phyloP scores from a whole-genome alignment of 2,888 invertebrate species.

The Drosophila dives region DNA sequence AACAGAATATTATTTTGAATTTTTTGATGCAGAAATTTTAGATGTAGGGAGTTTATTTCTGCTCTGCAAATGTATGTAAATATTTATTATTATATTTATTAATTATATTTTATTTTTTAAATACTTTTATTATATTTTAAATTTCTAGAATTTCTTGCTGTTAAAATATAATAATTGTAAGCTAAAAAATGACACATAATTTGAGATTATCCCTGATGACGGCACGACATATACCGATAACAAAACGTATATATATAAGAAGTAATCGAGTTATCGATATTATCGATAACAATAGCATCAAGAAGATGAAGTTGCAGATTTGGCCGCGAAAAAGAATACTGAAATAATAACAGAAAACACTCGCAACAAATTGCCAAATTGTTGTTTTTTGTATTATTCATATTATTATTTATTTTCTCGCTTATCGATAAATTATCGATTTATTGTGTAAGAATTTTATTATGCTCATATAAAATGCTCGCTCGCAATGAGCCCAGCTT shows the following conservation, averaged over 20 bases:
- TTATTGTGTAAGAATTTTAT: too few relatives aligned
- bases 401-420: slow-evolving; percentile 14
- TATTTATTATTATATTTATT: background rate
- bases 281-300: background rate
- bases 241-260: background rate
- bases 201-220: background rate
- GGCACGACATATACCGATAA: background rate
- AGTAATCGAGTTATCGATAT: background rate
- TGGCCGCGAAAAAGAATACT: background rate
- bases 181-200: background rate
- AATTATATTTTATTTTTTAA: background rate
- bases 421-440: too few relatives aligned
- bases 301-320: background rate
- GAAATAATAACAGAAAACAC: background rate
- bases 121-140: background rate
- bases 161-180: background rate
- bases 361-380: slow-evolving; percentile 7
- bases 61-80: background rate
- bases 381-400: slow-evolving; percentile 25
- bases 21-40: background rate
- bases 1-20: background rate
- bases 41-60: background rate
- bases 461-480: slow-evolving; percentile 26
- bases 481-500: background rate
- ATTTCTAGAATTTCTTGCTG: background rate